Evolutionary conservation across 2,797 vertebrate genomes (phyloP).

Genomic region (Triplophysa bombifrons): DNA sequence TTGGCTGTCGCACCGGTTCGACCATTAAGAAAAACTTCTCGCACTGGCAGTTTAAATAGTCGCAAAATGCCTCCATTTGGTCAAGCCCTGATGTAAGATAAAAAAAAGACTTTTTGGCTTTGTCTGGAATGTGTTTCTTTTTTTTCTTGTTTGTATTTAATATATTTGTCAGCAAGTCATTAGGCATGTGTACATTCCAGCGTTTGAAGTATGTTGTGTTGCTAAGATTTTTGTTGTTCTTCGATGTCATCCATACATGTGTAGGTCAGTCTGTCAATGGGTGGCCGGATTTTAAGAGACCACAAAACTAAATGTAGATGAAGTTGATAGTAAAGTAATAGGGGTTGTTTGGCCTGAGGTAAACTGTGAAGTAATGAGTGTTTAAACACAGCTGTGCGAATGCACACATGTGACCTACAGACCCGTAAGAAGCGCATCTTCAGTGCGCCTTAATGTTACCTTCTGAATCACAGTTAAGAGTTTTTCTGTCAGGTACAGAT

Average conservation of each 20-base stretch:
- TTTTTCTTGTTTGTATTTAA: neutral
- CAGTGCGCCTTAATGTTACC: constrained; percentile 22
- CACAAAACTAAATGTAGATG: constrained; percentile 29
- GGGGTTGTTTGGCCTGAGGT: constrained; percentile 36
- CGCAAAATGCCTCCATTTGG: too few species aligned
- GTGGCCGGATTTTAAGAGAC: constrained; percentile 16
- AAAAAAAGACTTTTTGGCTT: too few species aligned
- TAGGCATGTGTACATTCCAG: neutral
- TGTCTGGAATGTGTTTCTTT: too few species aligned
- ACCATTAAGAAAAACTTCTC: too few species aligned
- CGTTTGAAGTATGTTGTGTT: neutral
- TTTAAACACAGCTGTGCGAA: constrained; percentile 60
- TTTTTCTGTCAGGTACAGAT: neutral
- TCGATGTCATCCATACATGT: constrained; percentile 20
- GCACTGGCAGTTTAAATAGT: too few species aligned
- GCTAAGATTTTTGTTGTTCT: constrained; percentile 27
- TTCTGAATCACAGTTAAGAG: neutral
- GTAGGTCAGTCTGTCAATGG: constrained; percentile 26
- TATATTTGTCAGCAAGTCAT: neutral
- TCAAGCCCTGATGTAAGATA: too few species aligned
- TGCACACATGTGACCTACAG: constrained; percentile 44
- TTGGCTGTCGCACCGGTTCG: too few species aligned
- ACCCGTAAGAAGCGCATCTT: neutral
- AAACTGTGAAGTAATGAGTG: constrained; percentile 52
- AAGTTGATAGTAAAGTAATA: constrained; percentile 26